Conservation (phyloP, 2,888 invertebrate species). For the Patella caerulea region DNA sequence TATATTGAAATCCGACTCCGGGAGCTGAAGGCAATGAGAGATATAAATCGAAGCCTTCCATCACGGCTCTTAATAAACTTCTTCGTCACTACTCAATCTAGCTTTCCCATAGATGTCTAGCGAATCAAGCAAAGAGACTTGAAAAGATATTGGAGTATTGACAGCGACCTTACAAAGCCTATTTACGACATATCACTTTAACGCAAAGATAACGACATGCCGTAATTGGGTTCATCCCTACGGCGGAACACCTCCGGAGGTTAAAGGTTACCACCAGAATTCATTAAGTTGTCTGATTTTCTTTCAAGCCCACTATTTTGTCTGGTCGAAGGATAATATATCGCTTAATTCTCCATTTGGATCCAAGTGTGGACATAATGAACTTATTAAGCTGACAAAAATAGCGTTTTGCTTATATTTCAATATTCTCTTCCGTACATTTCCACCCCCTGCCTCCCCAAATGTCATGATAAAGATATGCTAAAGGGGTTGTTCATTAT, state of each 20-base stretch:
- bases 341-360: too few species aligned
- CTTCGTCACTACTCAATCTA: not conserved
- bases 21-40: not conserved
- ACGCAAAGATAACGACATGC: conserved; percentile 2
- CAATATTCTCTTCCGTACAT: too few species aligned
- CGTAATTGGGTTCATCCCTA: not conserved
- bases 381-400: too few species aligned
- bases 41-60: not conserved
- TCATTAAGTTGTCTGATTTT: not conserved
- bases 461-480: too few species aligned
- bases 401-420: too few species aligned
- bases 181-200: conserved; percentile 1
- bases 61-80: not conserved
- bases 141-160: conserved; percentile 3
- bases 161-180: conserved; percentile 1
- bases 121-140: not conserved
- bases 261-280: not conserved
- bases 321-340: too few species aligned
- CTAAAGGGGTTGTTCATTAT: too few species aligned
- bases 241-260: not conserved
- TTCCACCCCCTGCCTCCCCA: too few species aligned
- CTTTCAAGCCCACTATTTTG: too few species aligned
- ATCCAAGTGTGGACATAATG: too few species aligned
- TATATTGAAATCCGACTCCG: not conserved
- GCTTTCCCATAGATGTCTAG: not conserved